Evolutionary conservation across 1,140 invertebrate species (phyloP).

Genomic region (Diorhabda carinulata): DNA sequence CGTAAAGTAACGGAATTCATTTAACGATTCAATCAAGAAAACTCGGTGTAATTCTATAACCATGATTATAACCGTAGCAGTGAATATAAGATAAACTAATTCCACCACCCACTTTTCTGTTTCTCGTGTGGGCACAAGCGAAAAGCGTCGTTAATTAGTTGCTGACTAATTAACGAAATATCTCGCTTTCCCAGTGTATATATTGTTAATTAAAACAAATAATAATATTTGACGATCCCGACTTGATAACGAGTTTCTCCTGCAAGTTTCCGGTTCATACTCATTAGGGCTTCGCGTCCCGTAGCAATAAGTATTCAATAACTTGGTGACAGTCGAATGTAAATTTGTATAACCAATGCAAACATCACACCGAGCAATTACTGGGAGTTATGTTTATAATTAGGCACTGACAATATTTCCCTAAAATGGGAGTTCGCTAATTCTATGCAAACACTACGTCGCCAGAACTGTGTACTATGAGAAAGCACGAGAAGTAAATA

Average conservation of each 20-base stretch:
- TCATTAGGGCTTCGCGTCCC: slow-evolving; percentile 24
- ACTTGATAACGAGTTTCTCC: slow-evolving; percentile 29
- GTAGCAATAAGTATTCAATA: slow-evolving; percentile 39
- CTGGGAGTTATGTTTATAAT: slow-evolving; percentile 46
- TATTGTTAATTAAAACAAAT: slow-evolving; percentile 31
- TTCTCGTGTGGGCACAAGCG: neutral
- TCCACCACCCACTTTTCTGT: too few relatives aligned
- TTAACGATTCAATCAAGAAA: too few relatives aligned
- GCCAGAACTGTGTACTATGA: neutral
- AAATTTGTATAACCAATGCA: slow-evolving; percentile 44
- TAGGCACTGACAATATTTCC: slow-evolving; percentile 46
- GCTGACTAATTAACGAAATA: slow-evolving; percentile 18
- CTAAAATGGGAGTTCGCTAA: slow-evolving; percentile 42
- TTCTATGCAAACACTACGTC: slow-evolving; percentile 39
- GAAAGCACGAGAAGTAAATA: neutral
- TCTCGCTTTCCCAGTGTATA: slow-evolving; percentile 14
- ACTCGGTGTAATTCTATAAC: too few relatives aligned
- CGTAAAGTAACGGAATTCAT: too few relatives aligned
- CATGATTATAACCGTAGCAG: neutral
- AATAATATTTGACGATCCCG: slow-evolving; percentile 31
- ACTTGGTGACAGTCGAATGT: slow-evolving; percentile 39
- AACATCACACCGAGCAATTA: slow-evolving; percentile 45
- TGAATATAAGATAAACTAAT: neutral
- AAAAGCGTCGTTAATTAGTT: slow-evolving; percentile 10
- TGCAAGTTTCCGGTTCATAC: slow-evolving; percentile 30